phyloP scores from a whole-genome alignment of 1,140 invertebrate genomes.

The Agraylea sexmaculata region DNA sequence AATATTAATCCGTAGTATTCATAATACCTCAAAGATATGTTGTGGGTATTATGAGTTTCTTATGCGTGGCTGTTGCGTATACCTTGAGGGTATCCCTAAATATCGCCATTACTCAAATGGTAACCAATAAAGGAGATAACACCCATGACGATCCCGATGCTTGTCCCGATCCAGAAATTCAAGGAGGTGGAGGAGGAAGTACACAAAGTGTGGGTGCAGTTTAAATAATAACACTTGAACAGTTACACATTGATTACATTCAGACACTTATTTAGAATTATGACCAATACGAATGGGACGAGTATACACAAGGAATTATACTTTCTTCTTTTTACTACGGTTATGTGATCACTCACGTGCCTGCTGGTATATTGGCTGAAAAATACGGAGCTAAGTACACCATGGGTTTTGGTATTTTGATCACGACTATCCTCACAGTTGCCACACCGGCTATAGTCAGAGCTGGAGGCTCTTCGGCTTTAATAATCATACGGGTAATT shows the following conservation, averaged over 20 bases:
- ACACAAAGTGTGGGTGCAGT: background rate
- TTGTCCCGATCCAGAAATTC: conserved; percentile 25
- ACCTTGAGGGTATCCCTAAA: conserved; percentile 78
- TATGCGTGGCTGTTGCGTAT: conserved; percentile 72
- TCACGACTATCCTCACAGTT: conserved; percentile 29
- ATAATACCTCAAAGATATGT: conserved; percentile 59
- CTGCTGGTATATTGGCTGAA: conserved; percentile 49
- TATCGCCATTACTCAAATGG: conserved; percentile 84
- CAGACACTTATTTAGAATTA: conserved; percentile 22
- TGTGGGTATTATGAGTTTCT: conserved; percentile 67
- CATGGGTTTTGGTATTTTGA: conserved; percentile 28
- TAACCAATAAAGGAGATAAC: conserved; percentile 25
- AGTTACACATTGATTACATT: background rate
- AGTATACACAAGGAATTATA: conserved; percentile 45
- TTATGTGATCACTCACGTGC: conserved; percentile 51
- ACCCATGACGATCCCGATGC: conserved; percentile 29
- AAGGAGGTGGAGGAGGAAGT: conserved; percentile 2
- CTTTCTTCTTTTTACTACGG: conserved; percentile 51
- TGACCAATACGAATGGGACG: conserved; percentile 45
- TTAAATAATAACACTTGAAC: background rate
- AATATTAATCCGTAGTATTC: conserved; percentile 34
- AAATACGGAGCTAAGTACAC: conserved; percentile 47
- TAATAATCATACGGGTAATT: conserved; percentile 52
- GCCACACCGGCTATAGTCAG: conserved; percentile 28
- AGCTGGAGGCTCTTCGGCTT: conserved; percentile 40